Evolutionary conservation across 2,888 invertebrate species (phyloP).

Genomic region (Microchrysa polita): DNA sequence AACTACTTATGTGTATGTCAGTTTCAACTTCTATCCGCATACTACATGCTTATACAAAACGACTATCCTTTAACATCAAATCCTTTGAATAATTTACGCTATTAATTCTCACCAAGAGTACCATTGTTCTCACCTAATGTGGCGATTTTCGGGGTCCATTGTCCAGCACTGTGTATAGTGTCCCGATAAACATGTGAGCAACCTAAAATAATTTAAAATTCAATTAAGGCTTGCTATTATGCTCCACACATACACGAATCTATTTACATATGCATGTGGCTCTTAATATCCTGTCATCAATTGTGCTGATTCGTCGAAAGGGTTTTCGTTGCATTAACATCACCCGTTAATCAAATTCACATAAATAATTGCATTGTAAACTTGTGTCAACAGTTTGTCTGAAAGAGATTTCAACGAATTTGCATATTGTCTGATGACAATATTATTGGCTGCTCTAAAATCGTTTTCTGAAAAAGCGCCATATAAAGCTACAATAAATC

Average conservation of each 20-base stretch:
- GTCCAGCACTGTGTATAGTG: constrained; percentile 21
- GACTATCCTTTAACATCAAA: constrained; percentile 26
- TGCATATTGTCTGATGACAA: constrained; percentile 1
- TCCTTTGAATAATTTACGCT: constrained; percentile 45
- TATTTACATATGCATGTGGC: constrained; percentile 35
- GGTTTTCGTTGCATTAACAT: constrained; percentile 11
- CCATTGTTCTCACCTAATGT: constrained; percentile 42
- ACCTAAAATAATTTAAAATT: constrained; percentile 46
- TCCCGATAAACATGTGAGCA: constrained; percentile 38
- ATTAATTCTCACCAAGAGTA: constrained; percentile 24
- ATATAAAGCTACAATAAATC: constrained; percentile 7
- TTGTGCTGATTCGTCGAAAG: constrained; percentile 7
- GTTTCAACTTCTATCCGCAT: too few relatives aligned
- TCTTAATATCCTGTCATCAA: constrained; percentile 27
- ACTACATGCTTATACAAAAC: neutral
- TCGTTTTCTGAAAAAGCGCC: neutral
- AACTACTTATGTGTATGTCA: too few relatives aligned
- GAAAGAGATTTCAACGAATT: neutral
- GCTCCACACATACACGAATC: constrained; percentile 23
- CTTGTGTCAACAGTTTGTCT: neutral
- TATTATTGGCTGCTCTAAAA: neutral
- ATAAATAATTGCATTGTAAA: constrained; percentile 7
- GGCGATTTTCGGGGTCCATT: constrained; percentile 33
- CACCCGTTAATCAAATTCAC: neutral
- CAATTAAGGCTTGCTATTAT: constrained; percentile 41